A percentile compares a stretch with the other conserved stretches of the same genome.
Conservation (phyloP, 2,888 invertebrate species). For the Caenorhabditis japonica region DNA sequence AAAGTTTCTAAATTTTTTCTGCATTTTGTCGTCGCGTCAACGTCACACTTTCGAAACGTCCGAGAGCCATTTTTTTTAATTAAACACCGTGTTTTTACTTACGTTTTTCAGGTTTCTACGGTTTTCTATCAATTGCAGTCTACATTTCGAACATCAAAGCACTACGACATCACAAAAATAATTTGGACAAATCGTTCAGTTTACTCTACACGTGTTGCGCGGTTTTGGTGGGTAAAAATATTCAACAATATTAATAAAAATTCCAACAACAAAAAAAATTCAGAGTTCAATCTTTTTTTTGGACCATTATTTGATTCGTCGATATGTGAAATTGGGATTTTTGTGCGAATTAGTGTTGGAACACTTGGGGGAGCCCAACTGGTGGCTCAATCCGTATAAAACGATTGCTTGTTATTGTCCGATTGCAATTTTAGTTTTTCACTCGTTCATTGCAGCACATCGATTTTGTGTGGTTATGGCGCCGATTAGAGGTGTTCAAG, state of each 20-base stretch:
- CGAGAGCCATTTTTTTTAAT: too few relatives aligned
- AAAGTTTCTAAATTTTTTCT: background rate
- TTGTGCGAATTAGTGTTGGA: conserved; percentile 48
- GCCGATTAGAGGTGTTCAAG: conserved; percentile 42
- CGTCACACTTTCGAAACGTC: too few relatives aligned
- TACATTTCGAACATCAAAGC: conserved; percentile 48
- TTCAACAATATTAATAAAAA: background rate
- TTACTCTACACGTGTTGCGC: conserved; percentile 41
- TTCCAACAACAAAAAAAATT: background rate
- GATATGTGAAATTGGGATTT: conserved; percentile 49
- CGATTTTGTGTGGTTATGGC: conserved; percentile 38
- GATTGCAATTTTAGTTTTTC: conserved; percentile 45
- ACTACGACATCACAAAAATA: conserved; percentile 25
- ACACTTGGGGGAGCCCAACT: conserved; percentile 42
- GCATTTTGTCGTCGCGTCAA: too few relatives aligned
- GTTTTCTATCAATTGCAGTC: conserved; percentile 27
- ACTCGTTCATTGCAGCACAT: conserved; percentile 50
- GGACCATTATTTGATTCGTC: conserved; percentile 41
- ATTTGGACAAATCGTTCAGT: conserved; percentile 43
- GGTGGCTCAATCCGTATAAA: conserved; percentile 41
- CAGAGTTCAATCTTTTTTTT: conserved; percentile 55
- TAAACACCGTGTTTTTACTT: background rate
- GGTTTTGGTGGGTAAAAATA: conserved; percentile 32
- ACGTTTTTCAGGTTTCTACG: conserved; percentile 37
- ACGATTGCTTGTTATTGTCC: conserved; percentile 54